These are phyloP conservation scores for Drosophila nr. perissopoda DNA, from an alignment of 2,888 invertebrate species.

Conservation along the genomic window DNA sequence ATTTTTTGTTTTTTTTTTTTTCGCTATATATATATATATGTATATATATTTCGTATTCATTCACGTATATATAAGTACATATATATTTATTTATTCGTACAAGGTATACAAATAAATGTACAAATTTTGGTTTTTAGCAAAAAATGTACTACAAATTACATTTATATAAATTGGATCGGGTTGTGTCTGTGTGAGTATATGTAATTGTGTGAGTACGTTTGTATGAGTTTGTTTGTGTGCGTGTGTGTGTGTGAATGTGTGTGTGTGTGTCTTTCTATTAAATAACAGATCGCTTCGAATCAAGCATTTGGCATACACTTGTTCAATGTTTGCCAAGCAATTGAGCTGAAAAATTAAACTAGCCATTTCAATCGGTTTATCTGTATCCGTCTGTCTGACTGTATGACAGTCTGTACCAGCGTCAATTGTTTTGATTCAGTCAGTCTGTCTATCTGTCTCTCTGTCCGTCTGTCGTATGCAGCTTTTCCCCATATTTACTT, in stretches of 20 bases:
- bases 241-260: constrained; percentile 19
- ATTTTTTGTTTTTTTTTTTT: neutral
- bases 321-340: constrained; percentile 76
- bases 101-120: constrained; percentile 50
- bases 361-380: constrained; percentile 68
- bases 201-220: constrained; percentile 1
- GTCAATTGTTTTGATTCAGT: constrained; percentile 24
- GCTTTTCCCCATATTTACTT: constrained; percentile 18
- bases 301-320: constrained; percentile 59
- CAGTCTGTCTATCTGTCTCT: neutral
- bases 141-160: constrained; percentile 64
- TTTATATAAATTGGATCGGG: constrained; percentile 62
- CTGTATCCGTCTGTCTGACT: constrained; percentile 38
- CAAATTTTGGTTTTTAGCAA: constrained; percentile 60
- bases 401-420: constrained; percentile 20
- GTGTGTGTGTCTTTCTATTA: constrained; percentile 50
- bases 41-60: constrained; percentile 15
- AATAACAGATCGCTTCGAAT: constrained; percentile 60
- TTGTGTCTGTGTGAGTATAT: constrained; percentile 26
- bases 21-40: constrained; percentile 24
- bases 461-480: constrained; percentile 6
- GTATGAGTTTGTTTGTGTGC: constrained; percentile 2
- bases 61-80: constrained; percentile 13
- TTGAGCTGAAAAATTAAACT: constrained; percentile 74
- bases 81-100: constrained; percentile 29